These are phyloP conservation scores for Gallinago stenura DNA, from an alignment of 2,797 vertebrate species.

Conservation along the genomic window DNA sequence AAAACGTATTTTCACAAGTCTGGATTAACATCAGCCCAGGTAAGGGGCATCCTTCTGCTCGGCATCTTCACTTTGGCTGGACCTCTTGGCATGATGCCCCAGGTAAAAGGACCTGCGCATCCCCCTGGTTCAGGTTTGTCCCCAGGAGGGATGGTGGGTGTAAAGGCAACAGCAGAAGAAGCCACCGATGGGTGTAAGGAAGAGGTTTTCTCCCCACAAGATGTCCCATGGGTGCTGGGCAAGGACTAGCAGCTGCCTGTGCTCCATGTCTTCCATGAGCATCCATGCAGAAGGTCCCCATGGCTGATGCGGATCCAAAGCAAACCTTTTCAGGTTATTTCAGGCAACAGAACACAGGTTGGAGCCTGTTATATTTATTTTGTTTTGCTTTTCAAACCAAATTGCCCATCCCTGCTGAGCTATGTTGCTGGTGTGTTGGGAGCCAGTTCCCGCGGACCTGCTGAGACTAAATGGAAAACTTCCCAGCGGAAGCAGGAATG, in stretches of 20 bases:
- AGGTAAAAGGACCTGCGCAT: neutral
- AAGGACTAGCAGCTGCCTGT: neutral
- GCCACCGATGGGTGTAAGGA: fast-evolving
- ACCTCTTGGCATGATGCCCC: neutral
- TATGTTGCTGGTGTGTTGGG: slow-evolving; percentile 45
- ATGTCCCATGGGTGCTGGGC: neutral
- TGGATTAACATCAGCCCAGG: neutral
- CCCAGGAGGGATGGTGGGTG: neutral
- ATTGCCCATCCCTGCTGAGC: slow-evolving; percentile 59
- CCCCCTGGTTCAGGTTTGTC: neutral
- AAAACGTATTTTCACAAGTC: neutral
- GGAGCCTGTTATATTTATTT: slow-evolving; percentile 60
- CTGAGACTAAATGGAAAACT: slow-evolving; percentile 54
- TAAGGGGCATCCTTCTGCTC: neutral
- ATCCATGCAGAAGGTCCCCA: neutral
- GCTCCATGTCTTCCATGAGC: neutral
- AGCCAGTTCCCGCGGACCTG: slow-evolving; percentile 21
- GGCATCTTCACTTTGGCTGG: neutral
- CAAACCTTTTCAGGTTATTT: slow-evolving; percentile 42
- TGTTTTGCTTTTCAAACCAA: slow-evolving; percentile 60
- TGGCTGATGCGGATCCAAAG: neutral
- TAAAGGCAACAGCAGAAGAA: neutral
- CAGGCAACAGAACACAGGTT: slow-evolving; percentile 46
- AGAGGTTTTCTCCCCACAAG: neutral
- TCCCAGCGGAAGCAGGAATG: slow-evolving; percentile 37